Evolutionary conservation across 2,797 vertebrate genomes (phyloP), one percentile per base, ranked within the genome.

Genomic region (Syngnathus acus): DNA sequence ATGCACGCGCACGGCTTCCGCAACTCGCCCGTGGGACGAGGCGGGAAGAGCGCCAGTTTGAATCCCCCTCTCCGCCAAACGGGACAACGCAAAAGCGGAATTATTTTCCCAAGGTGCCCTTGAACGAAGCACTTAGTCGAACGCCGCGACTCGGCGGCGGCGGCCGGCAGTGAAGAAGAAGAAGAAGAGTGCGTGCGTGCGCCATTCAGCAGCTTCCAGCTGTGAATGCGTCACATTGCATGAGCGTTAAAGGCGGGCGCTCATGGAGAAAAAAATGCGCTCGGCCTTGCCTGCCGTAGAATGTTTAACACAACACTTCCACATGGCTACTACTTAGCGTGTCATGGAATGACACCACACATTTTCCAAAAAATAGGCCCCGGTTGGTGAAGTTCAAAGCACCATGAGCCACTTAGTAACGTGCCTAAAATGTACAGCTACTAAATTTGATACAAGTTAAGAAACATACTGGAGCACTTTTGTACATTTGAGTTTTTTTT

Each of bases 181-280:
- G 40, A 16, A 32, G 32, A 32, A 3, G 32, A 3, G 32, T 32
- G 60, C 40, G 38, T 45, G 60, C 60, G 42, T 26, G 21, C n/a
- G 60, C n/a, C 16, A 81, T 71, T 82, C 71, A 60, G 83, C 74
- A 69, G 81, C 82, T 83, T 84, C 84, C 78, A 84, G 84, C 80
- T 86, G 82, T 72, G 80, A 80, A 72, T 65, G 78, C 48, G 74
- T 86, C 82, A 85, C 69, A 77, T 68, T 75, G 75, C 38, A 70
- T 83, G 77, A 81, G 59, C 59, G 72, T 85, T 82, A 75, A 72
- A 70, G 55, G 50, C 13, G 59, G 26, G 60, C 64, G 58, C 57
- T 68, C 77, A 68, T 59, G 26, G 51, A 59, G 54, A 66, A 38
- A 26, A 14, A 66, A 71, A 66, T 14, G 38, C 48, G 42, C 2